Evolutionary conservation across 2,888 invertebrate genomes (phyloP).

Genomic region (Leptodirus hochenwartii): DNA sequence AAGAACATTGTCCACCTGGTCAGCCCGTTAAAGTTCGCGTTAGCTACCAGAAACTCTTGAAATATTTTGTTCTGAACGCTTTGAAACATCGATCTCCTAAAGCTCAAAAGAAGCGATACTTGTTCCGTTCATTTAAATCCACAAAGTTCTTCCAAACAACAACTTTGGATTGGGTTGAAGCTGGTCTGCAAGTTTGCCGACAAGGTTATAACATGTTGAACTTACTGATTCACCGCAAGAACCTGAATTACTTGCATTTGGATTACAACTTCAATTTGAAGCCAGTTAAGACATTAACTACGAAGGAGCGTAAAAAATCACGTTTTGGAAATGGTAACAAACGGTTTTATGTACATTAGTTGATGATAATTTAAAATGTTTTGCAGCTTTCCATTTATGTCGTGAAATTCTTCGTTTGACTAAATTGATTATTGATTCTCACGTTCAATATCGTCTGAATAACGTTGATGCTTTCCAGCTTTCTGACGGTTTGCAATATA

Average conservation of each 20-base stretch:
- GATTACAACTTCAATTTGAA: constrained; percentile 99
- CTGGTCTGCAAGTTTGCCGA: constrained; percentile 92
- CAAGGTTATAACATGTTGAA: constrained; percentile 99
- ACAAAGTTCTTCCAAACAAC: constrained; percentile 99
- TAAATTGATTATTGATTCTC: constrained; percentile 96
- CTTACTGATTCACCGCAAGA: constrained; percentile 95
- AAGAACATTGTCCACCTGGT: constrained; percentile 85
- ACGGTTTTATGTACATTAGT: neutral
- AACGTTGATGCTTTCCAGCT: constrained; percentile 99
- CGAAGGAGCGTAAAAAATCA: constrained; percentile 98
- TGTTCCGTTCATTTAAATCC: constrained; percentile 97
- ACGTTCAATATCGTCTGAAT: constrained; percentile 97
- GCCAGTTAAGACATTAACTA: constrained; percentile 97
- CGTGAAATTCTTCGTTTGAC: constrained; percentile 97
- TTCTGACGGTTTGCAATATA: constrained; percentile 95
- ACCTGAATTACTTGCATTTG: constrained; percentile 96
- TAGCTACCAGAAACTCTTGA: constrained; percentile 95
- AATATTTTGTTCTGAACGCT: constrained; percentile 96
- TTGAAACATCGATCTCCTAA: constrained; percentile 95
- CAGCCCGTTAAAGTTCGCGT: constrained; percentile 98
- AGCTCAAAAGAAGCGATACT: constrained; percentile 93
- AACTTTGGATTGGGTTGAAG: constrained; percentile 98
- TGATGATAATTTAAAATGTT: constrained; percentile 1
- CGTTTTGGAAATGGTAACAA: constrained; percentile 78
- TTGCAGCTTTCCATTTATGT: constrained; percentile 90